These are phyloP conservation scores for Propithecus perrieri DNA, from an alignment of 2,797 vertebrate species.

Conservation along the genomic window DNA sequence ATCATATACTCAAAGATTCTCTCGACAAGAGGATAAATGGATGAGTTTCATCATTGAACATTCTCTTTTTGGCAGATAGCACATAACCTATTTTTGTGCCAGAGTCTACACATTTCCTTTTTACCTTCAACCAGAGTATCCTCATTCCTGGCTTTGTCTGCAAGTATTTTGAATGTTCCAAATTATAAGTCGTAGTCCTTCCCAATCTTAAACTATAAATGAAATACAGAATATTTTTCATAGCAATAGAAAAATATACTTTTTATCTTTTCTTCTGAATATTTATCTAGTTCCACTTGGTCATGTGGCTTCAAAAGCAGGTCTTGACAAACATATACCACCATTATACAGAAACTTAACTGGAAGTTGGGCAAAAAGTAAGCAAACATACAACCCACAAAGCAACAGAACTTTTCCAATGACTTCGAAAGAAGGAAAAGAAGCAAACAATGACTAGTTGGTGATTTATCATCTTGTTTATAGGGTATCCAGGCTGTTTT, in stretches of 20 bases:
- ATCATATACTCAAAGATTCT: not conserved
- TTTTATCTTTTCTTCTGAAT: not conserved
- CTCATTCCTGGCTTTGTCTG: not conserved
- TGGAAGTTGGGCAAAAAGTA: not conserved
- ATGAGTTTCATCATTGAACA: too few species aligned
- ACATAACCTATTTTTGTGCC: rapidly evolving
- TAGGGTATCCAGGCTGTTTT: conserved; percentile 64
- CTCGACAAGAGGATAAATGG: not conserved
- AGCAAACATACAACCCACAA: not conserved
- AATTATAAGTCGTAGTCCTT: not conserved
- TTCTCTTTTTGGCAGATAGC: too few species aligned
- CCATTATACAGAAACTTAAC: not conserved
- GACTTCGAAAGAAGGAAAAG: conserved; percentile 2
- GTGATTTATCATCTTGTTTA: conserved; percentile 71
- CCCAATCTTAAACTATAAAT: not conserved
- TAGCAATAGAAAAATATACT: not conserved
- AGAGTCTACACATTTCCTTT: rapidly evolving
- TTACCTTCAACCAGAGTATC: rapidly evolving
- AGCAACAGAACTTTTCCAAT: not conserved
- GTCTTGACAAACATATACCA: not conserved
- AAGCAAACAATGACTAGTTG: not conserved
- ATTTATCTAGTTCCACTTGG: not conserved
- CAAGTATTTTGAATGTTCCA: not conserved
- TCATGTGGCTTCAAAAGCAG: not conserved
- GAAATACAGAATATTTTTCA: not conserved